Base-by-base conservation (phyloP, 2,888 invertebrate species). In the Acrocera orbiculus region DNA sequence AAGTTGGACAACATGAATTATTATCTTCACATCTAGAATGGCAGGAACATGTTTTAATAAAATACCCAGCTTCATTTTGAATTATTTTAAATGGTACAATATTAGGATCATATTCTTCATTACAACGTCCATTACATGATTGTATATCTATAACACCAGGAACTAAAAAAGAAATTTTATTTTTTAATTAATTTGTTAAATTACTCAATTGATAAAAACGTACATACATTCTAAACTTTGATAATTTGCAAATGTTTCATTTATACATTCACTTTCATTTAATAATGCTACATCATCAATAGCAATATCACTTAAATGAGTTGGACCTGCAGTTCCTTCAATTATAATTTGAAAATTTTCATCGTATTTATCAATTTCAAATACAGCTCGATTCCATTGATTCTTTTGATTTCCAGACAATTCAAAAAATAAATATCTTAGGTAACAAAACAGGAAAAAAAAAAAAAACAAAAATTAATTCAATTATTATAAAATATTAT, bases 241-340 rank as follows among this genome's bases (percentile, higher is more conserved):
- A 4, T 23, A 5, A n/a, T 11, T n/a, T 2, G 11, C 23, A 23
- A 8, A 11, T 11, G 4, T 23, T 7, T 19, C 19, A 19, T 8
- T 8, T 11, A 23, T 11, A 36, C 57, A 56, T 2, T 53, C 49
- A 1, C 35, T 42, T 19, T 50, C 53, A 20, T 67, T 66, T 17
- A 74, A 59, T 19, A 85, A 58, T 6, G 67, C 64, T 0, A 86
- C 71, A 50, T 87, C 86, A 44, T 87, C 86, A 10, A 86, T 68
- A 0, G 85, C 85, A 22, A 79, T 76, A 49, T 85, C 83, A 34
- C 81, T 79, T 6, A 75, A 67, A 42, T 70, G 76, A 15, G 67
- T 66, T 1, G 46, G 44, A 0, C 81, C 81, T 19, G 77, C 62
- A 1, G 76, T 63, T 0, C 77, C 83, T 51, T 83, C 81, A 27